Evolutionary conservation across 2,113 vertebrate species (phyloP), one percentile per base, ranked within the genome.

Genomic region (Dissostichus mawsoni): DNA sequence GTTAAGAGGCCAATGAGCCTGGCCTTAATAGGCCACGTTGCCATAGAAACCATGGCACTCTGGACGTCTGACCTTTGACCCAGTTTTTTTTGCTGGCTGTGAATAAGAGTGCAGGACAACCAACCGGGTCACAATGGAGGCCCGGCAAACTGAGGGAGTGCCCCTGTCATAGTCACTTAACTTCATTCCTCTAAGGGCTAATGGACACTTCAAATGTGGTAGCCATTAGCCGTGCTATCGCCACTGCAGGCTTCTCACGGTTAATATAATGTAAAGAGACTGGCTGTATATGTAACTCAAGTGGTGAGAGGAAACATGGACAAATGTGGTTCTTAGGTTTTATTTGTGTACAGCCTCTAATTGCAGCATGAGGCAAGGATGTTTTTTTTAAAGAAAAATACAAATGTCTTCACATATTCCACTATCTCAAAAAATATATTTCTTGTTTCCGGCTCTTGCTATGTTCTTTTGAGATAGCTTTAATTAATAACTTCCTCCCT

Each of bases 51-150:
- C 84, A 25, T 83, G 89, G 94, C 91, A 93, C 92, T 93, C 92
- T 94, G 94, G 93, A 93, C 91, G 92, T 93, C 91, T 94, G 94
- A 95, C 95, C 95, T 96, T 94, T 95, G 94, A 96, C 95, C 93
- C 77, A 89, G 65, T 94, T 94, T 94, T 93, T 92, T 91, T 92
- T 88, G 79, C 90, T 45, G 80, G 87, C 87, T 90, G 82, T 95
- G 94, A 95, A 96, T 95, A 89, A 91, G 87, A 90, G 90, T 87
- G 90, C 87, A 70, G 89, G 89, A 80, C 72, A 81, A 94, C 86
- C 90, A 76, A 79, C 61, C 87, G n/a, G 91, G 93, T 94, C 93
- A 95, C 93, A 94, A 94, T 94, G 71, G 94, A 91, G 65, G 87
- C 91, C 92, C 80, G 41, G 90, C 85, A 78, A 93, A 93, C 88